Percentiles rank a stretch among this genome's conserved stretches.
phyloP scores from a whole-genome alignment of 1,140 invertebrate genomes.

The Acromyrmex charruanus region DNA sequence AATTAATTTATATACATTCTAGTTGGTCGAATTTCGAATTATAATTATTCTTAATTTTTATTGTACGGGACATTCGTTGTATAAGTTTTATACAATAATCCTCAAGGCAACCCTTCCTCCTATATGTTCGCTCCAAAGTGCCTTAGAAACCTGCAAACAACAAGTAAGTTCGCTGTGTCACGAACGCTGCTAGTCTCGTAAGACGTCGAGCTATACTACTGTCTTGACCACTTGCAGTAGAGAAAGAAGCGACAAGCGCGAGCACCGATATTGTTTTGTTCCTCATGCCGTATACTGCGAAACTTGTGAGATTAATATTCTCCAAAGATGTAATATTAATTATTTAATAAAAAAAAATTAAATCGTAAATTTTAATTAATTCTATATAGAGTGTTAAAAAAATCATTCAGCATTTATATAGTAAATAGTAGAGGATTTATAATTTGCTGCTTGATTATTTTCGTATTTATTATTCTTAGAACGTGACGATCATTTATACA shows the following conservation, averaged over 20 bases:
- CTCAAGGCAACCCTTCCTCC: slow-evolving; percentile 15
- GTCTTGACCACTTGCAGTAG: neutral
- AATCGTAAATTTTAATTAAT: neutral
- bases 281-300: neutral
- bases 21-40: too few relatives aligned
- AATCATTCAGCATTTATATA: too few relatives aligned
- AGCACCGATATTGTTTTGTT: neutral
- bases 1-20: too few relatives aligned
- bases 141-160: slow-evolving; percentile 9
- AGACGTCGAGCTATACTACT: slow-evolving; percentile 26
- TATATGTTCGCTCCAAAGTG: neutral
- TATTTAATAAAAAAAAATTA: slow-evolving; percentile 19
- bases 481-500: too few relatives aligned
- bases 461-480: too few relatives aligned
- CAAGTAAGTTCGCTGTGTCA: slow-evolving; percentile 16
- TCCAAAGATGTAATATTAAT: slow-evolving; percentile 7
- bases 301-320: slow-evolving; percentile 38
- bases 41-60: slow-evolving; percentile 66
- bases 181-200: slow-evolving; percentile 21
- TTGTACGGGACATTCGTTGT: neutral
- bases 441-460: too few relatives aligned
- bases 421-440: neutral
- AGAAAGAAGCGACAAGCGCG: slow-evolving; percentile 21
- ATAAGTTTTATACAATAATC: slow-evolving; percentile 34
- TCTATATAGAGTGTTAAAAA: neutral